A percentile compares a stretch with the other conserved stretches of the same genome.
phyloP scores from a whole-genome alignment of 2,888 invertebrate species.

The Ennomos quercinarius region DNA sequence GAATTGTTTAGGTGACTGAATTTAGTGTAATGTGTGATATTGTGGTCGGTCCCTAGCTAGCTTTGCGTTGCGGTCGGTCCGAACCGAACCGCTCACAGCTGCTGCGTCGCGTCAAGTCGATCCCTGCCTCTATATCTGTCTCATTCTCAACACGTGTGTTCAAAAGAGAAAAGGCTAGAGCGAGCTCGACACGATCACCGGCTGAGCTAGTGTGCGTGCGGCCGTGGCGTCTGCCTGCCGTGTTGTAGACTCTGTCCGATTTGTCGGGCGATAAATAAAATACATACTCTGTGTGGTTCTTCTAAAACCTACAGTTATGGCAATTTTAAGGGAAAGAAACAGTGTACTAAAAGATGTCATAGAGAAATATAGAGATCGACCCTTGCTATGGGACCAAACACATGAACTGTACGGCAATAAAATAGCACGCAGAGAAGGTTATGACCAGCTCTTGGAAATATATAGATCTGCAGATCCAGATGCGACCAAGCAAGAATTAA shows the following conservation, averaged over 20 bases:
- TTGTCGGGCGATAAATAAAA: not conserved
- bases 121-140: constrained; percentile 2
- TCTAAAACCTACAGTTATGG: constrained; percentile 8
- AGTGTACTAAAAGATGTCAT: constrained; percentile 16
- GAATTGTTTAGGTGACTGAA: too few relatives aligned
- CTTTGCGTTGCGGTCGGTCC: too few relatives aligned
- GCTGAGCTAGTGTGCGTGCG: constrained; percentile 1
- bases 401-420: constrained; percentile 37
- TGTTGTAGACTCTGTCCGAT: constrained; percentile 7
- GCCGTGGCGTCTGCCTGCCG: not conserved
- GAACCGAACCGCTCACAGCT: too few relatives aligned
- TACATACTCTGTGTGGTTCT: constrained; percentile 1
- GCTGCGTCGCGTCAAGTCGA: too few relatives aligned
- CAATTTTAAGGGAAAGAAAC: constrained; percentile 20
- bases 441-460: constrained; percentile 9
- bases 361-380: constrained; percentile 13
- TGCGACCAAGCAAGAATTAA: constrained; percentile 24
- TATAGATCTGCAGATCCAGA: constrained; percentile 17
- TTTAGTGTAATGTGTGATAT: too few relatives aligned
- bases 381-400: constrained; percentile 43
- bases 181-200: constrained; percentile 9
- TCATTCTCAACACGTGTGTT: not conserved
- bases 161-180: constrained; percentile 12
- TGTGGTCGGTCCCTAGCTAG: too few relatives aligned
- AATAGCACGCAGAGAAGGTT: constrained; percentile 17